phyloP scores from a whole-genome alignment of 2,113 vertebrate species.

The Muntiacus reevesi region DNA sequence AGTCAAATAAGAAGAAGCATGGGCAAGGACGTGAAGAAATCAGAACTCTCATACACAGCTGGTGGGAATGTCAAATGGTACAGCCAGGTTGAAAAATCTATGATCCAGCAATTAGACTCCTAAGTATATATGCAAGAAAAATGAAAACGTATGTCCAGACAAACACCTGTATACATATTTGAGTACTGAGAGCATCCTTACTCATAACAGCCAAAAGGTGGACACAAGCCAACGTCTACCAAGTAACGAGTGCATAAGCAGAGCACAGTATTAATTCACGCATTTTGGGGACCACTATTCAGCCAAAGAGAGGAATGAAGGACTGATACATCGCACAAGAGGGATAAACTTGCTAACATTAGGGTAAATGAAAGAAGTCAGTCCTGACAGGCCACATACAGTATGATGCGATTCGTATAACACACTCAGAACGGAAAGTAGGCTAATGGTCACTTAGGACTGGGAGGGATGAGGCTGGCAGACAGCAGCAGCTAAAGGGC shows the following conservation, averaged over 20 bases:
- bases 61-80: not conserved
- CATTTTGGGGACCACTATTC: not conserved
- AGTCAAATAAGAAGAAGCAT: not conserved
- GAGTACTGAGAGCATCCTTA: not conserved
- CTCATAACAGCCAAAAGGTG: not conserved
- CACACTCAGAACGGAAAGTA: not conserved
- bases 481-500: not conserved
- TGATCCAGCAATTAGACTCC: not conserved
- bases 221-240: not conserved
- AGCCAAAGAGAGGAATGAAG: not conserved
- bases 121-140: not conserved
- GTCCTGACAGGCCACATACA: not conserved
- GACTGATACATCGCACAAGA: not conserved
- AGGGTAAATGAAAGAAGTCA: not conserved
- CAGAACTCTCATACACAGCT: not conserved
- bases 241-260: not conserved
- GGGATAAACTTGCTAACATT: not conserved
- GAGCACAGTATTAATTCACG: fast-evolving
- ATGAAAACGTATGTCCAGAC: not conserved
- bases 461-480: not conserved
- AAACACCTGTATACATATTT: not conserved
- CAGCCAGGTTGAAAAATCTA: not conserved
- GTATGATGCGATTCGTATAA: not conserved
- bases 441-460: not conserved
- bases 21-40: not conserved